These are phyloP conservation scores for Xestia c-nigrum DNA, from an alignment of 2,888 invertebrate genomes.

Conservation along the genomic window DNA sequence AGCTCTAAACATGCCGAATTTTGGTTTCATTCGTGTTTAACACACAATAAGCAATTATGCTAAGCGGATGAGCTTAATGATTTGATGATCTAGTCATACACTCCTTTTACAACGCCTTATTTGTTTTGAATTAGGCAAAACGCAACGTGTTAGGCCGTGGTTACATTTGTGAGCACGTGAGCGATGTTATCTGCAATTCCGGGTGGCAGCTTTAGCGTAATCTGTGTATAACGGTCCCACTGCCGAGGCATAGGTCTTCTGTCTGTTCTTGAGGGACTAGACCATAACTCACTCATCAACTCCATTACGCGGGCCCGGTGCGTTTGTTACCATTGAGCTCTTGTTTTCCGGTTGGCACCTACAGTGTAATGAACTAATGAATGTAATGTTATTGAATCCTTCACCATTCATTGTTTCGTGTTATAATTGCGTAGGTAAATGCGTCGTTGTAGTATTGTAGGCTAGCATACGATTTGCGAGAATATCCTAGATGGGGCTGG, in stretches of 20 bases:
- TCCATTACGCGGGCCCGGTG: background rate
- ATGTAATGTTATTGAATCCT: background rate
- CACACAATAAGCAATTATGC: slow-evolving; percentile 66
- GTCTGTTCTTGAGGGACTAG: background rate
- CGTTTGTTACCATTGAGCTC: background rate
- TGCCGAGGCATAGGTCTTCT: background rate
- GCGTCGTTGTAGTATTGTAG: too few species aligned
- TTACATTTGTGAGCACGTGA: slow-evolving; percentile 21
- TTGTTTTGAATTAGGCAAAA: slow-evolving; percentile 31
- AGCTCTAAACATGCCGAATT: slow-evolving; percentile 49
- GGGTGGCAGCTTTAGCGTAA: background rate
- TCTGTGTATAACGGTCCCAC: background rate
- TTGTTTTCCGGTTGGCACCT: background rate
- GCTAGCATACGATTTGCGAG: too few species aligned
- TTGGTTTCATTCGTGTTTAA: slow-evolving; percentile 47
- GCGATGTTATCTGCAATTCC: background rate
- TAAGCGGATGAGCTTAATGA: slow-evolving; percentile 49
- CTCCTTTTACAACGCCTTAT: slow-evolving; percentile 35
- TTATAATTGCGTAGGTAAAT: too few species aligned
- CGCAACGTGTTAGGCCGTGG: slow-evolving; percentile 3
- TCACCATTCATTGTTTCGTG: background rate
- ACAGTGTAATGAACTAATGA: background rate
- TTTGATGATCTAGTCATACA: slow-evolving; percentile 45
- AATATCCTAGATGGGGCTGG: too few species aligned
- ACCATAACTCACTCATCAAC: too few species aligned